Base-by-base conservation (phyloP, 2,888 invertebrate genomes). In the Strigamia maritima region DNA sequence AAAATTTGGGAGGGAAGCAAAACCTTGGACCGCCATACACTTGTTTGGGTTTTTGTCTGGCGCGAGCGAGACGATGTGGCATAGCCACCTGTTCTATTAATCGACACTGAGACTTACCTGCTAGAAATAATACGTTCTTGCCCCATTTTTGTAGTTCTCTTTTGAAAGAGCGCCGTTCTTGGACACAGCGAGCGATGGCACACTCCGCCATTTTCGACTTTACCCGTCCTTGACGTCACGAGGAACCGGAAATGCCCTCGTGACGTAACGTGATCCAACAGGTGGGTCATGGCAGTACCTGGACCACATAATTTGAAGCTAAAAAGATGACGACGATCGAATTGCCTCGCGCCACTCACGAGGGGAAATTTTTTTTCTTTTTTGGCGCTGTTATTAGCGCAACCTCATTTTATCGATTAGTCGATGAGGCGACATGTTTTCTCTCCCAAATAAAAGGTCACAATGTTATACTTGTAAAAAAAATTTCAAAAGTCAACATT, bases 91-190 rank as follows among this genome's bases (percentile, higher is more conserved):
- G 76, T 38, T 75, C 22, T 75, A 75, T 22, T 49, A 22, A 24
- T 26, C 65, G 28, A 26, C 70, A n/a, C 26, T 70, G 12, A 14
- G 26, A 81, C 81, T 78, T 76, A 82, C 82, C 82, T 77, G 82
- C 80, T 78, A 82, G 78, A 79, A 79, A 81, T 60, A 82, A 79
- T 19, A 86, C 83, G 83, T 86, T 86, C 81, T 86, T 86, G 82
- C 85, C 84, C 86, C 86, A 86, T 82, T 85, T 84, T 79, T 85
- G 82, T 80, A 86, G 84, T 82, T 86, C 86, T 83, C 85, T 84
- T 83, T 83, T 84, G 82, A 86, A 84, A 82, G 83, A 83, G 76
- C 80, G 78, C 70, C 81, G 79, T 76, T 82, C 82, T 75, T 80
- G 79, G 35, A 81, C 80, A 77, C 82, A 82, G 38, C 81, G 81